Base-by-base conservation (phyloP, 2,888 invertebrate genomes). In the Aleiodes leptofemur region DNA sequence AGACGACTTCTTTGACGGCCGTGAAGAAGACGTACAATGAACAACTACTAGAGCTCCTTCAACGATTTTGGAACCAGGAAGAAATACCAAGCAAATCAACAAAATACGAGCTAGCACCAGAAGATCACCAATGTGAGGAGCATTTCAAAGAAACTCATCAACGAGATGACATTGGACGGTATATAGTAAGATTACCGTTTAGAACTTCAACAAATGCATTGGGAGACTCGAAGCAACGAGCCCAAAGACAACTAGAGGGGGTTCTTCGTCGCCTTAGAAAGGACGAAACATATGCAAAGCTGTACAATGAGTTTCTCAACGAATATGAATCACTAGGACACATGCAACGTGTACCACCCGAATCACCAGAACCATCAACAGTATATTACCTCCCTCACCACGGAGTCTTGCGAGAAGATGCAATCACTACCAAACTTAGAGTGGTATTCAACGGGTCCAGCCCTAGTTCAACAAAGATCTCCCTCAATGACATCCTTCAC, bases 371-470 rank as follows among this genome's bases (percentile, higher is more conserved):
- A 1, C 8, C 48, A 2, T 2, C 5, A 1, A 50, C 43, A 48
- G 9, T n/a, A 5, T 76, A 72, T 13, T 72, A 72, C 13, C 43
- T 70, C 2, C 76, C 76, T 8, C 68, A 76, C 43, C 55, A 74
- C 43, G 68, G 68, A 6, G 72, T 75, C 0, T 34, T 56, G 11
- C 43, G 38, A 57, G n/a, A 13, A 14, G 13, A 55, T 0, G 53
- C 66, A 2, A 34, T 7, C 13, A 59, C 71, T 4, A 76, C 73
- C 0, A 76, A 76, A 9, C 14, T 71, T 3, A 9, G 71, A 29
- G 71, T 77, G 0, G 71, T 74, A 1, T 77, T 73, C 4, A 76
- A 73, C 11, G 71, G 68, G 11, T 76, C 71, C 0, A 66, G 66
- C 14, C 57, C 50, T 9, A 73, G 31, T 4, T 14, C 66, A 0